Base-by-base conservation (phyloP, 2,888 invertebrate genomes). In the Andricus quercusramuli region DNA sequence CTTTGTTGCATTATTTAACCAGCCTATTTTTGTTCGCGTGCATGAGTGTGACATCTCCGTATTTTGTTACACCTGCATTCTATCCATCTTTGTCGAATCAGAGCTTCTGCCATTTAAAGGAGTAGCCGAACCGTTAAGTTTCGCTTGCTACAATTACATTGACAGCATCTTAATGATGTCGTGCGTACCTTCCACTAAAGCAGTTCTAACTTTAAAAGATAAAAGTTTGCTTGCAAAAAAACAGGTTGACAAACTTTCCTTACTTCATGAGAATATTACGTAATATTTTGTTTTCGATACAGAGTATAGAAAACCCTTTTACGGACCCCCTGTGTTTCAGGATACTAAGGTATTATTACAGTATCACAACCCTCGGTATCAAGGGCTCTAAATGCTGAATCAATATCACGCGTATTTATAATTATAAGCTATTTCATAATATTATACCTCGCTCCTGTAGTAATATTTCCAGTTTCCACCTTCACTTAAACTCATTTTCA, bases 21-120 rank as follows among this genome's bases (percentile, higher is more conserved):
- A 56, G 74, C n/a, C 74, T 74, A 74, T 74, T 74, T 74, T 74
- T 74, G 74, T 74, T 74, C 56, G 74, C 32, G 74, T 74, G 74
- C 74, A 74, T 56, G 74, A 74, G 51, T 74, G 74, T 74, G 74
- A 74, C 74, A 74, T 56, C 56, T 56, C 74, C 56, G 74, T 74
- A 74, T 74, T 74, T 74, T 74, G 74, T 74, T 74, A 74, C 74
- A 74, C 74, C 74, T 74, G 74, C 22, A 74, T 51, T 74, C 56
- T 74, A 32, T 74, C 74, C 74, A 74, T 74, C 74, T 74, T 74
- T 56, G 74, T 74, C 74, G 51, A 74, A 74, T 74, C 56, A 74
- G 74, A 56, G 56, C 74, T 56, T 74, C 32, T 74, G n/a, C 74
- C 74, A 74, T 74, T 74, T 74, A 74, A 74, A 74, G 74, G 37